Evolutionary conservation across 2,113 vertebrate species (phyloP), one percentile per base, ranked within the genome.

Genomic region (Suncus etruscus): DNA sequence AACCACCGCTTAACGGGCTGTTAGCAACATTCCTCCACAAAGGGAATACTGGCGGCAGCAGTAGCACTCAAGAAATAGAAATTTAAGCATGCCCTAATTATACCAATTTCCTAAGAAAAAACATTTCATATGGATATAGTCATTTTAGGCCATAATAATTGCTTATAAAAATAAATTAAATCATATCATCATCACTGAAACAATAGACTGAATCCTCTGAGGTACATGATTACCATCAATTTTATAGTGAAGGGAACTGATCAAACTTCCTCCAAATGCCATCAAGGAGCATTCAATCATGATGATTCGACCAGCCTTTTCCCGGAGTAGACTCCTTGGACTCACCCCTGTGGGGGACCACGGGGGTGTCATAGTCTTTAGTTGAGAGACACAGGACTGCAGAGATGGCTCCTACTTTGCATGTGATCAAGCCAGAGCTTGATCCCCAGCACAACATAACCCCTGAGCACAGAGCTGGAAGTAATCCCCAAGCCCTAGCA

Each of bases 101-200:
- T 66, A 75, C 73, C 65, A 29, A 50, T 75, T 92, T 90, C 77
- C 63, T 73, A 69, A 90, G 74, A 47, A 68, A 58, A 86, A 54
- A 25, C 61, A 63, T 81, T 91, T 77, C 69, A 74, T 61, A 61
- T 61, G 58, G 6, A n/a, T n/a, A 6, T 66, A 45, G 58, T 81
- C 32, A 89, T 70, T 90, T 81, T 58, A 16, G 32, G n/a, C 25
- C 90, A 16, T 8, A 85, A 87, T 69, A 87, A 87, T 27, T 48
- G 22, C 58, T 32, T 29, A 27, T 58, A 79, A 63, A 80, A 87
- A 31, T 91, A 85, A 87, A 84, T 82, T 75, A 81, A 78, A 90
- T 18, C 39, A 51, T 83, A 80, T 65, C 68, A 39, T 58, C 65
- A 69, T 48, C 70, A 84, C 65, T 80, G n/a, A 61, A 86, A 87